Evolutionary conservation across 2,888 invertebrate species (phyloP), one percentile per base, ranked within the genome.

Genomic region (Itoplectis maculator): DNA sequence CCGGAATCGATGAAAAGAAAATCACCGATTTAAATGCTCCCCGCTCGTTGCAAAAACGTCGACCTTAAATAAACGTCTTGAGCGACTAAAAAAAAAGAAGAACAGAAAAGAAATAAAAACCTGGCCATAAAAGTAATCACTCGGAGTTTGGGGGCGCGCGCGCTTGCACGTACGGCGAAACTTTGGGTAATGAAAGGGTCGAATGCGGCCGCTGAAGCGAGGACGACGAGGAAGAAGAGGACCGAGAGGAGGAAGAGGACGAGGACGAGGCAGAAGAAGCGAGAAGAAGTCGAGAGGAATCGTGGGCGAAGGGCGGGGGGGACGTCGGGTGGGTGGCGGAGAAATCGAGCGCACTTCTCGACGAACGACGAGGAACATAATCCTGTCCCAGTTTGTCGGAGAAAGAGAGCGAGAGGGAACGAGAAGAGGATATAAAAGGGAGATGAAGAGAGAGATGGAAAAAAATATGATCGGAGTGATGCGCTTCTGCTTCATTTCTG

Each of bases 151-250:
- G 59, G 74, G 77, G 69, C 54, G 68, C 72, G 65, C 84, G 83
- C 81, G 81, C 81, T 85, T 85, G 84, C 86, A 86, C 86, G 87
- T 86, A 87, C 87, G 79, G 84, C 86, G 87, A 86, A 86, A 88
- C 86, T 83, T 86, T 86, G 76, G 81, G 83, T 86, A 86, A 86
- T 85, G 79, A 86, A 86, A 81, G 87, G 86, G 86, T 83, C 76
- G 84, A 84, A 85, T 69, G 83, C 75, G 54, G 76, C 82, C 72
- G 76, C 72, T 29, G 68, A 37, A 73, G 69, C 76, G 84, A 81
- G 81, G 51, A 66, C 20, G 61, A 29, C 3, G 29, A 29, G 3
- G 29, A 29, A 2, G 29, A 29, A 2, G 29, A 61, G 74, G 78
- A 77, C 49, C 73, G 47, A 49, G 69, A 56, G 45, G 78, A 68